A percentile compares a stretch with the other conserved stretches of the same genome.
phyloP scores from a whole-genome alignment of 2,113 vertebrate genomes.

The Channa maculata region DNA sequence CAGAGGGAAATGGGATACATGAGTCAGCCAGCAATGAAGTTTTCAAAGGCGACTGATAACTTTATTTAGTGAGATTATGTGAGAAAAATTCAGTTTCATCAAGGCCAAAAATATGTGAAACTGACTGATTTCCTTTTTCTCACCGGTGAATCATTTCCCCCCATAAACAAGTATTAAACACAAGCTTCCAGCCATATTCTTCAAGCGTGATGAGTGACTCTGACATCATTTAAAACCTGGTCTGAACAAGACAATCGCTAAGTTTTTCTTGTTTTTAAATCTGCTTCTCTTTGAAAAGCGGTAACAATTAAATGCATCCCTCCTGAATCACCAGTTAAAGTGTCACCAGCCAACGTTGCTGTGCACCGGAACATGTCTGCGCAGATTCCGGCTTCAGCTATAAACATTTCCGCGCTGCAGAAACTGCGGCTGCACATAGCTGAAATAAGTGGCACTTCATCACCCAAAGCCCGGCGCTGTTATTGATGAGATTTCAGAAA shows the following conservation, averaged over 20 bases:
- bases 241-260: neutral
- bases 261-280: constrained; percentile 33
- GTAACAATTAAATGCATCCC: constrained; percentile 27
- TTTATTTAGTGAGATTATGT: constrained; percentile 52
- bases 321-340: constrained; percentile 36
- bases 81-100: constrained; percentile 14
- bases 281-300: constrained; percentile 22
- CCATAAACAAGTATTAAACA: constrained; percentile 64
- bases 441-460: constrained; percentile 74
- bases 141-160: constrained; percentile 68
- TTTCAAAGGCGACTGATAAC: constrained; percentile 58
- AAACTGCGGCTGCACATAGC: constrained; percentile 26
- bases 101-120: constrained; percentile 44
- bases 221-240: constrained; percentile 29
- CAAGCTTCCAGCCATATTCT: constrained; percentile 20
- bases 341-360: constrained; percentile 18
- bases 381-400: constrained; percentile 36
- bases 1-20: constrained; percentile 28
- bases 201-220: constrained; percentile 41
- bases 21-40: constrained; percentile 60
- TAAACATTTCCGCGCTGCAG: constrained; percentile 57
- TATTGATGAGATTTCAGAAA: constrained; percentile 66
- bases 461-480: constrained; percentile 35
- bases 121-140: constrained; percentile 58
- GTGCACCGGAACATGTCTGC: constrained; percentile 37